These are phyloP conservation scores for Cherax destructor DNA, from an alignment of 1,140 invertebrate species.

Conservation along the genomic window DNA sequence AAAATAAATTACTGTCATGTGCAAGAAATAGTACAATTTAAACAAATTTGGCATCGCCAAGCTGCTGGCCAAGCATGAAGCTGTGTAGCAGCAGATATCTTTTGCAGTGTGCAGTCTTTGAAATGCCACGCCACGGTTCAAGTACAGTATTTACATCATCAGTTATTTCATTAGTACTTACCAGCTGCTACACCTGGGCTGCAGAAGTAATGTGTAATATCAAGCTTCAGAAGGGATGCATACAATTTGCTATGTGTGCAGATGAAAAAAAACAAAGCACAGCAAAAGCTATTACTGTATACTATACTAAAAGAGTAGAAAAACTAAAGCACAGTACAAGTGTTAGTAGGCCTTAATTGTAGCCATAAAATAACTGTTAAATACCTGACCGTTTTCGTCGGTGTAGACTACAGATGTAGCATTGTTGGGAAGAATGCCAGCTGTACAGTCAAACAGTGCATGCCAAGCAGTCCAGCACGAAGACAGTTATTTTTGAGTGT, in stretches of 20 bases:
- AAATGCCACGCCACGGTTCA: background rate
- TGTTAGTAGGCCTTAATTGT: background rate
- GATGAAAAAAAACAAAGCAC: background rate
- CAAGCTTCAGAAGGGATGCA: background rate
- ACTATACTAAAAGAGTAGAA: background rate
- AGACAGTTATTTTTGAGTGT: background rate
- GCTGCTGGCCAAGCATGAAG: too few species aligned
- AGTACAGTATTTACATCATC: background rate
- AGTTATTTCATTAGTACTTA: background rate
- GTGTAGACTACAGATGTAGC: constrained; percentile 95
- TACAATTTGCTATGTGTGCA: background rate
- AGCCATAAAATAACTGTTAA: constrained; percentile 68
- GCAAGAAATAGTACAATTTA: too few species aligned
- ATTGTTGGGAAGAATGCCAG: constrained; percentile 83
- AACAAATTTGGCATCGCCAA: too few species aligned
- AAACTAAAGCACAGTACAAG: background rate
- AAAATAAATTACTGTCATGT: too few species aligned
- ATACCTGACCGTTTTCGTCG: constrained; percentile 96
- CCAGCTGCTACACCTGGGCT: background rate
- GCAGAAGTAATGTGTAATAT: background rate
- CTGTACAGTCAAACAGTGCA: constrained; percentile 20
- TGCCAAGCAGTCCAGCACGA: background rate
- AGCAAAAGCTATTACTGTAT: background rate
- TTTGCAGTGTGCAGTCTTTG: background rate
- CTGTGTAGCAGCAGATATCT: too few species aligned